Evolutionary conservation across 2,113 vertebrate genomes (phyloP).

Genomic region (Poeciliopsis prolifica): DNA sequence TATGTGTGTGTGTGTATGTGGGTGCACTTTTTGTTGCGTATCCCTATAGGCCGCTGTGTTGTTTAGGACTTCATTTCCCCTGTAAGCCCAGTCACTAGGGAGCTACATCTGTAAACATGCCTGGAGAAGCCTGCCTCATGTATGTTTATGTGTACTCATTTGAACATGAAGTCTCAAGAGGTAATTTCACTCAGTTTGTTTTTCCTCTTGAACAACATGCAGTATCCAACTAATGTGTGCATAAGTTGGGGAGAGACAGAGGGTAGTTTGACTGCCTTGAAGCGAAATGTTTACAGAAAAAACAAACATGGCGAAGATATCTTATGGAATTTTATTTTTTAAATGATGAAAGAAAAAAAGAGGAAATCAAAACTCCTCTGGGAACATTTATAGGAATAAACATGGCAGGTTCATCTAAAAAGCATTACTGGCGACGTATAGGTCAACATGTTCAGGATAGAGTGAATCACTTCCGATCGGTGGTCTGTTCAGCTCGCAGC

Average conservation of each 20-base stretch:
- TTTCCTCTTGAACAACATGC: constrained; percentile 50
- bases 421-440: not conserved
- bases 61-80: constrained; percentile 66
- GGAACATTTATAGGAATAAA: constrained; percentile 24
- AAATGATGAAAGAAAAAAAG: not conserved
- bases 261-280: constrained; percentile 31
- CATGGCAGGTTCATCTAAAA: constrained; percentile 10
- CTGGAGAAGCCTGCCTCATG: constrained; percentile 54
- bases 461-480: constrained; percentile 16
- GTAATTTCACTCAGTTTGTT: constrained; percentile 62
- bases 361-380: constrained; percentile 13
- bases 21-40: constrained; percentile 24
- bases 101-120: constrained; percentile 78
- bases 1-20: constrained; percentile 12
- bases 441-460: constrained; percentile 18
- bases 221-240: constrained; percentile 34
- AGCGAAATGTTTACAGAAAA: constrained; percentile 55
- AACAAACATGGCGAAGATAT: constrained; percentile 43
- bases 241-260: constrained; percentile 4
- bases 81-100: constrained; percentile 69
- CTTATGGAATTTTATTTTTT: constrained; percentile 5
- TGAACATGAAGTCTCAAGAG: constrained; percentile 63
- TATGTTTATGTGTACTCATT: constrained; percentile 36
- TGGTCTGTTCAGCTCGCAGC: constrained; percentile 5
- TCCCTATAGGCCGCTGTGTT: constrained; percentile 67